A percentile compares a stretch with the other conserved stretches of the same genome.
phyloP scores from a whole-genome alignment of 2,888 invertebrate species.

The Formica aserva region DNA sequence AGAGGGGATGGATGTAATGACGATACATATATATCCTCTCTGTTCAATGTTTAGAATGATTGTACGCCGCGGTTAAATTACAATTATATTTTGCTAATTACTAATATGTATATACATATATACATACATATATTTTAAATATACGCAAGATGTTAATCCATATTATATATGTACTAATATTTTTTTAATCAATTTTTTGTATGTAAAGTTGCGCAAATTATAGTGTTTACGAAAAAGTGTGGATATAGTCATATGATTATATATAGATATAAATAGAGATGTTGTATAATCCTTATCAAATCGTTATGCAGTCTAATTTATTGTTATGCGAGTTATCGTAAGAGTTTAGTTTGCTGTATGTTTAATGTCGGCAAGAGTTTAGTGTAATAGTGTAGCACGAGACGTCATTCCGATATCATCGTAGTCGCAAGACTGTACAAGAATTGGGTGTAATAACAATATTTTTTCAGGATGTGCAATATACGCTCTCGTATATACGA shows the following conservation, averaged over 20 bases:
- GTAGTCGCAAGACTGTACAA: slow-evolving; percentile 30
- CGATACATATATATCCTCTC: background rate
- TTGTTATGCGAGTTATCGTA: slow-evolving; percentile 47
- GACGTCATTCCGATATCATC: slow-evolving; percentile 39
- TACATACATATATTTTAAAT: slow-evolving; percentile 47
- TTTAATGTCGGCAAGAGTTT: slow-evolving; percentile 26
- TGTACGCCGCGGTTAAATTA: slow-evolving; percentile 47
- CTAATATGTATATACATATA: slow-evolving; percentile 32
- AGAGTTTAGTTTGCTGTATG: slow-evolving; percentile 36
- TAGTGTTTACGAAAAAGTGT: slow-evolving; percentile 21
- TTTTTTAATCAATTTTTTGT: slow-evolving; percentile 54
- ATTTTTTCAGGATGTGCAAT: slow-evolving; percentile 24
- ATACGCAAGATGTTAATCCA: slow-evolving; percentile 45
- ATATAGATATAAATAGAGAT: slow-evolving; percentile 47
- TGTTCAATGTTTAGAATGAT: slow-evolving; percentile 34
- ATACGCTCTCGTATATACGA: background rate
- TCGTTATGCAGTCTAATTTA: slow-evolving; percentile 55
- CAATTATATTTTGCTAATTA: slow-evolving; percentile 53
- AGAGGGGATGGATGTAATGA: background rate
- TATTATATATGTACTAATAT: slow-evolving; percentile 53
- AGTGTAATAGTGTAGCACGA: slow-evolving; percentile 45
- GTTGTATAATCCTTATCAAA: slow-evolving; percentile 50
- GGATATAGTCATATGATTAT: slow-evolving; percentile 26
- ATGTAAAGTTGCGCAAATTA: slow-evolving; percentile 49
- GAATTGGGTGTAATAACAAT: slow-evolving; percentile 34